Evolutionary conservation across 2,888 invertebrate genomes (phyloP), one percentile per base, ranked within the genome.

Genomic region (Andrena dorsata): DNA sequence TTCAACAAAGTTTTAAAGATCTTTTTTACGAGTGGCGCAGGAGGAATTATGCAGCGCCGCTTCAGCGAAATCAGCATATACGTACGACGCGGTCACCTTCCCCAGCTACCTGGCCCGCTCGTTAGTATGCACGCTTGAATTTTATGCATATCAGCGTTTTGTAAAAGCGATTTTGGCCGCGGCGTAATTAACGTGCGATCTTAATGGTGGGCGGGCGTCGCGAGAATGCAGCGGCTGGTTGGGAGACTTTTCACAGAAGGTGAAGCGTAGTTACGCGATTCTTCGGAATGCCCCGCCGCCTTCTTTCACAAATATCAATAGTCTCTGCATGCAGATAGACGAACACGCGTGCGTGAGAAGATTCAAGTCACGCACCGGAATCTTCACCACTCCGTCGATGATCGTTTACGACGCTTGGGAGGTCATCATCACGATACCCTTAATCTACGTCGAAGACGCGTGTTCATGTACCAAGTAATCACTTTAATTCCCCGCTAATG

Each of bases 141-240:
- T 64, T 79, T 80, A 80, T 80, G 68, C 72, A 65, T 80, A 80
- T 69, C 60, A 26, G 51, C 10, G 47, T 64, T 51, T 58, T 35
- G 35, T 69, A 49, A 35, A 35, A 61, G 82, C 20, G 75, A 71
- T 75, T 72, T 73, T 35, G 68, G 47, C 6, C 58, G 32, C 41
- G 68, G 56, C 73, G 58, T 81, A 85, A 84, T 85, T 84, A 83
- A 84, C 74, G 56, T 71, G 69, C 41, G 47, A 53, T 60, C 64
- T 77, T 26, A 30, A 58, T 16, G 68, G 30, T n/a, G 41, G 30
- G 13, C 13, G 35, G 53, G 30, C 53, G 13, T 41, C 65, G 30
- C 20, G 23, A 41, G 28, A 41, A 69, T 58, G 35, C 26, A n/a
- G n/a, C 56, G 28, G 35, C 10, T n/a, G 26, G 26, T 32, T 6